Evolutionary conservation across 2,888 invertebrate species (phyloP).

Genomic region (Ophion costatus): DNA sequence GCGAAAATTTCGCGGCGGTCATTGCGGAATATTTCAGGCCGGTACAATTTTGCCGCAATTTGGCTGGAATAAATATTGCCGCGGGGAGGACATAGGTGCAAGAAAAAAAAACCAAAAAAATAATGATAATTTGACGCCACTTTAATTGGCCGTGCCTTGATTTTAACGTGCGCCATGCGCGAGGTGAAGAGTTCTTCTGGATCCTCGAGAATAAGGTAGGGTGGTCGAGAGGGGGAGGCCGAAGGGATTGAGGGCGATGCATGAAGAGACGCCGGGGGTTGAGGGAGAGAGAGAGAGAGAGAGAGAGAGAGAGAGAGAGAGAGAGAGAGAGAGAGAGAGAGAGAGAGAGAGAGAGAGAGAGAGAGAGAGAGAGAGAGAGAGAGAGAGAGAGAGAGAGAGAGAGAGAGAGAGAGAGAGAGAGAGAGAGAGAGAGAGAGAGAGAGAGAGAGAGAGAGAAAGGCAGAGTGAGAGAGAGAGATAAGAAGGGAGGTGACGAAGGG

Average conservation of each 20-base stretch:
- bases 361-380: conserved; percentile 25
- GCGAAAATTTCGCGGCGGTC: too few relatives aligned
- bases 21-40: too few relatives aligned
- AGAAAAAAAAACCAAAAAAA: conserved; percentile 28
- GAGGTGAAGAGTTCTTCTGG: conserved; percentile 76
- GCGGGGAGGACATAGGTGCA: background rate
- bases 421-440: conserved; percentile 49
- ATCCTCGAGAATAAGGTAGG: conserved; percentile 67
- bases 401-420: conserved; percentile 17
- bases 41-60: conserved; percentile 22
- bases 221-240: background rate
- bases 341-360: conserved; percentile 43
- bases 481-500: too few relatives aligned
- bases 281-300: conserved; percentile 47
- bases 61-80: conserved; percentile 36
- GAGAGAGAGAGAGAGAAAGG: conserved; percentile 33
- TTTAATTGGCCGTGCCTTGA: conserved; percentile 81
- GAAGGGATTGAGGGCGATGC: conserved; percentile 27
- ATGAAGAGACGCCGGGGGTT: conserved; percentile 36
- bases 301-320: conserved; percentile 47
- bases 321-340: conserved; percentile 52
- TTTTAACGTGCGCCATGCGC: conserved; percentile 77
- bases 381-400: too few relatives aligned
- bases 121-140: conserved; percentile 71
- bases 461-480: conserved; percentile 49